Evolutionary conservation across 2,888 invertebrate genomes (phyloP).

Genomic region (Sylvicola cinctus): DNA sequence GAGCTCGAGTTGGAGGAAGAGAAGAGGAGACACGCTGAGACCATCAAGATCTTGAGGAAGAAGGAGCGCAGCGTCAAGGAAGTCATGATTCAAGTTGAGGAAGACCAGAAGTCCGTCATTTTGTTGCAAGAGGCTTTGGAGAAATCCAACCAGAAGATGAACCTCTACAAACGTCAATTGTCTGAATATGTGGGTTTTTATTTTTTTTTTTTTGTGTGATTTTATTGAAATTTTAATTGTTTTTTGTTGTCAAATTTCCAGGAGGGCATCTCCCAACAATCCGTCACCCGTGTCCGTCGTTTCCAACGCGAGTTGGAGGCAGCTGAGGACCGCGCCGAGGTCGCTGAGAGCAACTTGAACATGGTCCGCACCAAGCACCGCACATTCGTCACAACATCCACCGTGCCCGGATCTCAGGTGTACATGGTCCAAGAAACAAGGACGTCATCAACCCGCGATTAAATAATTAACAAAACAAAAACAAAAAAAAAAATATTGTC

Average conservation of each 20-base stretch:
- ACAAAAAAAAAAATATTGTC: no score
- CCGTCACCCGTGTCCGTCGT: constrained; percentile 86
- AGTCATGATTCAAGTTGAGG: constrained; percentile 85
- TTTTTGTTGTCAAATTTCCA: no score
- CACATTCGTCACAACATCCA: constrained; percentile 87
- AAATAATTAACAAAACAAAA: no score
- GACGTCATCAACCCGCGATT: constrained; percentile 15
- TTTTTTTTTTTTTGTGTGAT: background rate
- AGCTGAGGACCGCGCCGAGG: constrained; percentile 90
- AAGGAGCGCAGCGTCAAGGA: constrained; percentile 95
- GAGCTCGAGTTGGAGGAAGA: constrained; percentile 92
- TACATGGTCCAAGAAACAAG: constrained; percentile 73
- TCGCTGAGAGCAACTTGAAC: constrained; percentile 82
- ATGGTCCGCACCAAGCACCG: constrained; percentile 96
- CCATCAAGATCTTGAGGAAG: constrained; percentile 93
- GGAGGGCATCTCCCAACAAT: constrained; percentile 84
- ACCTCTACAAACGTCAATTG: constrained; percentile 89
- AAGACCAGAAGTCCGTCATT: constrained; percentile 88
- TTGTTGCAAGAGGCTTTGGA: constrained; percentile 81
- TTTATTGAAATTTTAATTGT: constrained; percentile 6
- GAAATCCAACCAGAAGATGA: constrained; percentile 69
- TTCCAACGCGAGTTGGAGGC: constrained; percentile 97
- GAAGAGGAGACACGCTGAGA: constrained; percentile 91
- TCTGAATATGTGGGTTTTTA: constrained; percentile 58
- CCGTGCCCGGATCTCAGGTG: constrained; percentile 79